phyloP scores from a whole-genome alignment of 2,797 vertebrate genomes.

The Lerista edwardsae region DNA sequence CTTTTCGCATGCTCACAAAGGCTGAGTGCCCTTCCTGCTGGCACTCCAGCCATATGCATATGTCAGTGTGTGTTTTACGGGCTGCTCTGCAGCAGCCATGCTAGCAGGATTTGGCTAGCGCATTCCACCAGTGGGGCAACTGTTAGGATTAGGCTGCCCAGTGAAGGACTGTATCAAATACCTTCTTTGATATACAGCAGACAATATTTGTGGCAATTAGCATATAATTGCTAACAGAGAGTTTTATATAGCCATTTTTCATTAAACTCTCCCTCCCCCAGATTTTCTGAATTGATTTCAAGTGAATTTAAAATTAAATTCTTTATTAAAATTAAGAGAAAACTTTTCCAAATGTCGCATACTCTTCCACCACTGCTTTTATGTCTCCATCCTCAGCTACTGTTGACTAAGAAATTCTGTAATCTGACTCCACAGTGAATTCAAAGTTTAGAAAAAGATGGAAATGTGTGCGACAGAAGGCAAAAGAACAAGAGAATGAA shows the following conservation, averaged over 20 bases:
- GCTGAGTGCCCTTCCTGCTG: too few species aligned
- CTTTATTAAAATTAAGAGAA: neutral
- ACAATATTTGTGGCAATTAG: neutral
- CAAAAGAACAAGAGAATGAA: slow-evolving; percentile 57
- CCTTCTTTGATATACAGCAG: neutral
- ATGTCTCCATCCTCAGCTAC: neutral
- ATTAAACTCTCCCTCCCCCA: neutral
- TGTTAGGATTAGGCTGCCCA: too few species aligned
- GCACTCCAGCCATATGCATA: too few species aligned
- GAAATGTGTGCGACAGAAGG: slow-evolving; percentile 29
- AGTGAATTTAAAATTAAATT: slow-evolving; percentile 27
- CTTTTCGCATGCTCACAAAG: too few species aligned
- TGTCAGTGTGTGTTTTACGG: too few species aligned
- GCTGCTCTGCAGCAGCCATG: too few species aligned
- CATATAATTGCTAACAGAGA: neutral
- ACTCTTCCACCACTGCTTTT: slow-evolving; percentile 36
- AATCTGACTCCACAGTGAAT: slow-evolving; percentile 35
- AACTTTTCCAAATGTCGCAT: slow-evolving; percentile 18
- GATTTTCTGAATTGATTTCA: neutral
- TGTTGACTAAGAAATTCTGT: neutral
- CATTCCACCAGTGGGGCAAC: too few species aligned
- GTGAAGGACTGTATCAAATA: neutral
- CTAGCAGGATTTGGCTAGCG: too few species aligned
- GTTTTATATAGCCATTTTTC: neutral
- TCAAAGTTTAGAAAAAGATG: slow-evolving; percentile 23